Base-by-base conservation (phyloP, 2,113 vertebrate genomes). In the Gobiocypris rarus region DNA sequence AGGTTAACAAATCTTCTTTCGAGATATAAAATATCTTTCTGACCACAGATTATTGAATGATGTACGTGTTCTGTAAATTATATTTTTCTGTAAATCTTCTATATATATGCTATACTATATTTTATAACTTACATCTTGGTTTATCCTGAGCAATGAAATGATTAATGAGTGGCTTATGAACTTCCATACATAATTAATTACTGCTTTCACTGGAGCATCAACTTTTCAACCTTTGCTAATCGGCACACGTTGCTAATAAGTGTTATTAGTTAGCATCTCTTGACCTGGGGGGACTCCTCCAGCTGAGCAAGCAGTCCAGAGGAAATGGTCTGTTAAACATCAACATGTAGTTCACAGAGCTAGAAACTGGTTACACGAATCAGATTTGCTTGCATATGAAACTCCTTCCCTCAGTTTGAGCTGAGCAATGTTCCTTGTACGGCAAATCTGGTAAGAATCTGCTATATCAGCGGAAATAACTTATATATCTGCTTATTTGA, bases 371-470 rank as follows among this genome's bases (percentile, higher is more conserved):
- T 56, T 77, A 31, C 28, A 38, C 34, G 11, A 4, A 78, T 15
- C 14, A 14, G 70, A 74, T 17, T 22, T 22, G 24, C 65, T 38
- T 67, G 4, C 14, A 75, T 63, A 19, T 50, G 56, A 59, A 58
- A 75, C 71, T 56, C 31, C 24, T 34, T 65, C 17, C 26, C 34
- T 75, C 43, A 9, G 82, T 50, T 83, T 45, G 4, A 17, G 26
- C 15, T 28, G 28, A 50, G 63, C 13, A n/a, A 75, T 75, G 15
- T 63, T 83, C 28, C 15, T 58, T 15, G 22, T 82, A 81, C 7
- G 75, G 61, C 76, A 81, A 81, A 76, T 75, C 50, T 70, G 77
- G 83, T 80, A 81, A 45, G 17, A 50, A 84, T 87, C 86, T 84
- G 82, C 82, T 76, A n/a, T 5, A 50, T 58, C 38, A 67, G 28